Conservation (phyloP, 2,113 vertebrate species). For the Lampris megalopsis region DNA sequence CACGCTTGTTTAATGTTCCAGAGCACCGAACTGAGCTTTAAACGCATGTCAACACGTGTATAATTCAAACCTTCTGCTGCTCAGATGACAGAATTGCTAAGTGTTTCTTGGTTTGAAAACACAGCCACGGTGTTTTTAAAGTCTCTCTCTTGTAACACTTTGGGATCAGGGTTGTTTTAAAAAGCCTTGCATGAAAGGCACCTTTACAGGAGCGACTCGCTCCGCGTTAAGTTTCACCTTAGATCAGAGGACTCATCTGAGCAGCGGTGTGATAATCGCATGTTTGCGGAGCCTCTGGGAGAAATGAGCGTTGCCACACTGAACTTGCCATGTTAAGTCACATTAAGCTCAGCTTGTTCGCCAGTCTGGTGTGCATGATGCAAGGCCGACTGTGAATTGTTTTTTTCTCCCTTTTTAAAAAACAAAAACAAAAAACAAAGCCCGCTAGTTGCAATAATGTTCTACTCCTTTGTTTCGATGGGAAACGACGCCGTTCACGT, state of each 20-base stretch:
- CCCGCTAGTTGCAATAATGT: slow-evolving; percentile 15
- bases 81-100: slow-evolving; percentile 10
- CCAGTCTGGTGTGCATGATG: slow-evolving; percentile 38
- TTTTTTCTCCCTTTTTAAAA: slow-evolving; percentile 7
- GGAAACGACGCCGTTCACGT: neutral
- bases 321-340: slow-evolving; percentile 49
- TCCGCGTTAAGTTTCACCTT: neutral
- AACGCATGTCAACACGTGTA: neutral
- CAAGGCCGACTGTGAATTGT: slow-evolving; percentile 29
- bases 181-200: neutral
- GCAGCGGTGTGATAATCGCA: slow-evolving; percentile 31
- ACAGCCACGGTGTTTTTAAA: neutral
- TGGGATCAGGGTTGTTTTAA: neutral
- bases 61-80: neutral
- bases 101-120: slow-evolving; percentile 6
- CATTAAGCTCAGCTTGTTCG: slow-evolving; percentile 52
- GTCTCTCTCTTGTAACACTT: neutral
- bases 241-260: slow-evolving; percentile 28
- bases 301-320: slow-evolving; percentile 36
- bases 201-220: slow-evolving; percentile 2
- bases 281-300: slow-evolving; percentile 51
- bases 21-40: neutral
- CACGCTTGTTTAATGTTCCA: slow-evolving; percentile 15
- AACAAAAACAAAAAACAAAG: slow-evolving; percentile 17
- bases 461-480: neutral